Evolutionary conservation across 23 tunicate species (phyloP), one percentile per base, ranked within the genome.

Genomic region (Diplosoma virens): DNA sequence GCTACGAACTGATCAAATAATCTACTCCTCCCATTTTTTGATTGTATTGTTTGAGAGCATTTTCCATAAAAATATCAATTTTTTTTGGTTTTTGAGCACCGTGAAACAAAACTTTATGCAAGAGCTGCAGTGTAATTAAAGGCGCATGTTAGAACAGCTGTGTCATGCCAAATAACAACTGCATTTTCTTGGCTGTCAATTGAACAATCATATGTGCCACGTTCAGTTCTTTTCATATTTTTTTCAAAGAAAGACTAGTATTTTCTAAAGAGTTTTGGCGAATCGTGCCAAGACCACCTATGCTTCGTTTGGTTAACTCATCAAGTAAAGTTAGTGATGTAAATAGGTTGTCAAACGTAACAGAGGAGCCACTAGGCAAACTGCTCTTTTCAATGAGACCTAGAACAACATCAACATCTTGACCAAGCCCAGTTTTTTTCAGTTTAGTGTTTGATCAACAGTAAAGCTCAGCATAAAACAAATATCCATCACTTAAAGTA

Each of bases 1-100:
- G 69, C 69, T 22, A 61, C 69, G n/a, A 61, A 5, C 35, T 61
- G 69, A n/a, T 61, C 69, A 61, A 61, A 61, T 29, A 61, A 61
- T 29, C 69, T 6, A 61, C 34, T 27, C 69, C 69, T n/a, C 69
- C 18, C 35, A 61, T 61, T 2, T 35, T 3, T 4, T 29, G 34
- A n/a, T 29, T 61, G 18, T 61, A 61, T 4, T 5, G 3, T 61
- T 61, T 7, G 9, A 29, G 21, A 5, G 69, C 9, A 5, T 61
- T 26, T 61, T 34, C 35, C 69, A 27, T 61, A 29, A 17, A 22
- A 61, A 61, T 29, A 4, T 29, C 9, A n/a, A 61, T 29, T 5
- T 61, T 29, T 61, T 61, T 61, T 29, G 2, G 35, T 5, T 61
- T 61, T 61, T 9, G 69, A 61, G 7, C 35, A 61, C 2, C 69